Conservation (phyloP, 53 echinoderm and acorn worm genomes). For the Echinometra lucunter region DNA sequence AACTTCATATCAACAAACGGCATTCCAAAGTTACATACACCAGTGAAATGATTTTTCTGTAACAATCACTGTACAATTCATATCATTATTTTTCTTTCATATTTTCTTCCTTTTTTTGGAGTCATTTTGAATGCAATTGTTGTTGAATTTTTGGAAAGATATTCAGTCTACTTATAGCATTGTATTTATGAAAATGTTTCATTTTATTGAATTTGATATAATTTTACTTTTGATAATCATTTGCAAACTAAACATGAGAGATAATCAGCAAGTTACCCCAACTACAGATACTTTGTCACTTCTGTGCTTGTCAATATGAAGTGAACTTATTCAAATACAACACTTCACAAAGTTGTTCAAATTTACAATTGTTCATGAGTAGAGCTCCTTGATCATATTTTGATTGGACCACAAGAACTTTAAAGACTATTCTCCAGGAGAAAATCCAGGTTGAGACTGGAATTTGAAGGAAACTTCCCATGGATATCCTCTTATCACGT, state of each 20-base stretch:
- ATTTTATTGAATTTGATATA: no score
- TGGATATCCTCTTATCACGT: constrained; percentile 57
- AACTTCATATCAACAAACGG: not conserved
- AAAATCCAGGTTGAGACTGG: constrained; percentile 7
- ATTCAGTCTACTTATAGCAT: no score
- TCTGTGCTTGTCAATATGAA: not conserved
- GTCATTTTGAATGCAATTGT: not conserved
- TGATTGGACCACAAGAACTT: not conserved
- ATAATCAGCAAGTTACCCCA: not conserved
- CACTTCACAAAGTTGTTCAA: not conserved
- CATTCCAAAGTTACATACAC: not conserved
- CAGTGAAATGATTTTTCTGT: not conserved
- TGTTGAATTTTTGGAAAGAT: no score
- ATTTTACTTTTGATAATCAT: no score
- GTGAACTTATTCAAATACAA: not conserved
- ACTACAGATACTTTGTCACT: not conserved
- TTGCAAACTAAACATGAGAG: not conserved
- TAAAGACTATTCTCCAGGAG: not conserved
- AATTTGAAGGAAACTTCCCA: constrained; percentile 57
- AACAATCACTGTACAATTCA: no score
- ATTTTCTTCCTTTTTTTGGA: not conserved
- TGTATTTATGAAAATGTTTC: no score
- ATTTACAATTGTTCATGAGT: not conserved
- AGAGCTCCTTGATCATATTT: not conserved
- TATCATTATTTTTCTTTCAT: not conserved